Evolutionary conservation across 2,888 invertebrate genomes (phyloP), one percentile per base, ranked within the genome.

Genomic region (Epsilonema sp.): DNA sequence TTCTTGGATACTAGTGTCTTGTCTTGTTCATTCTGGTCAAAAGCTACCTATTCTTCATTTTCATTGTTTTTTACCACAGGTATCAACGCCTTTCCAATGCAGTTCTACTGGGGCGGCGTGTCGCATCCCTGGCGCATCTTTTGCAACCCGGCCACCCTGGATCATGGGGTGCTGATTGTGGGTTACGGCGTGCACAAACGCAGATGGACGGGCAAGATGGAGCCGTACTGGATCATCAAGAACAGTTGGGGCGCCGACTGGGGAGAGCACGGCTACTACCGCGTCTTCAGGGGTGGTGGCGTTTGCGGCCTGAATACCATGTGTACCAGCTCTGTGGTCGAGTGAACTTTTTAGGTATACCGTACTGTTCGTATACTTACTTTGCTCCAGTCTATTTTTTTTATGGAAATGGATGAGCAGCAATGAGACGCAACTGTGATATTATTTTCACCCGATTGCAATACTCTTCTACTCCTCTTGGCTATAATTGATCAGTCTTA

Each of bases 231-330:
- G 63, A 60, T 56, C 44, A 54, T 61, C 47, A 60, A 61, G 51
- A 63, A 63, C 53, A 55, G 55, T 13, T 62, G 63, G 63, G 63
- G 62, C 31, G 38, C 51, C 2, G 45, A 22, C 2, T 60, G 58
- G 60, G 62, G 62, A 42, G 62, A 63, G 48, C 26, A 53, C 25
- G 63, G 63, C 48, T 63, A 64, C 48, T 63, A 60, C 52, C 53
- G 51, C 44, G 49, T 31, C n/a, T 49, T 21, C 25, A n/a, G 40
- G 16, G 45, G 50, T 2, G n/a, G 46, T 13, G 89, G 92, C 49
- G 83, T 85, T 1, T 89, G 94, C 65, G 94, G 94, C 41, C 72
- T 97, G 51, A 85, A 86, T 67, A 74, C 76, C 64, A 85, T 84
- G 80, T 82, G 85, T 21, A 80, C 85, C 46, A 86, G 86, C 51